These are phyloP conservation scores for Scaeva pyrastri DNA, from an alignment of 2,888 invertebrate genomes.

Conservation along the genomic window DNA sequence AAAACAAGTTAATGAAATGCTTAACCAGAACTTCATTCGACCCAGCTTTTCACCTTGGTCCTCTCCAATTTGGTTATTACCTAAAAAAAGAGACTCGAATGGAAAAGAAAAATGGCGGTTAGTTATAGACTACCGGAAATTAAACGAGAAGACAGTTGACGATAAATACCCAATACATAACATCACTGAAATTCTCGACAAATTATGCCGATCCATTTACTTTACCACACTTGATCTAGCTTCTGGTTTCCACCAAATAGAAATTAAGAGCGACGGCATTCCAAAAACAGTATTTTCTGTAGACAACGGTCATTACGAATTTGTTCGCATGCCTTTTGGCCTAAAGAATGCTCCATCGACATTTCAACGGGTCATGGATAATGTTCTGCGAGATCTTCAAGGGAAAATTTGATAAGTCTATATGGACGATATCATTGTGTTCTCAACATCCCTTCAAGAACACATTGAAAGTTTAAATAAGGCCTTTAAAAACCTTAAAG, in stretches of 20 bases:
- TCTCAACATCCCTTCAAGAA: slow-evolving; percentile 46
- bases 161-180: slow-evolving; percentile 69
- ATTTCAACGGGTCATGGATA: slow-evolving; percentile 41
- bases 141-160: slow-evolving; percentile 47
- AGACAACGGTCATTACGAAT: slow-evolving; percentile 55
- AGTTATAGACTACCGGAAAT: slow-evolving; percentile 58
- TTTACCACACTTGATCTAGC: slow-evolving; percentile 49
- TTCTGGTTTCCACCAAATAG: slow-evolving; percentile 12
- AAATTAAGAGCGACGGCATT: slow-evolving; percentile 30
- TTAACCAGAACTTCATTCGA: slow-evolving; percentile 50
- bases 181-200: slow-evolving; percentile 69
- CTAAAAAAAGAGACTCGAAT: slow-evolving; percentile 41
- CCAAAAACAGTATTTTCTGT: slow-evolving; percentile 52
- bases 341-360: slow-evolving; percentile 45
- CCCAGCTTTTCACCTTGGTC: slow-evolving; percentile 62
- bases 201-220: slow-evolving; percentile 62
- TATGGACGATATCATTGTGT: slow-evolving; percentile 50
- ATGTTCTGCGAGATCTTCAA: slow-evolving; percentile 36
- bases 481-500: slow-evolving; percentile 29
- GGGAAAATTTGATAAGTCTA: slow-evolving; percentile 26
- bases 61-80: slow-evolving; percentile 56
- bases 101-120: slow-evolving; percentile 55
- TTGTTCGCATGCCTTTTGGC: slow-evolving; percentile 53
- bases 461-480: slow-evolving; percentile 30
- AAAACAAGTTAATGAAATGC: slow-evolving; percentile 26